phyloP scores from a whole-genome alignment of 1,140 invertebrate species.

The Drosophila yakuba region DNA sequence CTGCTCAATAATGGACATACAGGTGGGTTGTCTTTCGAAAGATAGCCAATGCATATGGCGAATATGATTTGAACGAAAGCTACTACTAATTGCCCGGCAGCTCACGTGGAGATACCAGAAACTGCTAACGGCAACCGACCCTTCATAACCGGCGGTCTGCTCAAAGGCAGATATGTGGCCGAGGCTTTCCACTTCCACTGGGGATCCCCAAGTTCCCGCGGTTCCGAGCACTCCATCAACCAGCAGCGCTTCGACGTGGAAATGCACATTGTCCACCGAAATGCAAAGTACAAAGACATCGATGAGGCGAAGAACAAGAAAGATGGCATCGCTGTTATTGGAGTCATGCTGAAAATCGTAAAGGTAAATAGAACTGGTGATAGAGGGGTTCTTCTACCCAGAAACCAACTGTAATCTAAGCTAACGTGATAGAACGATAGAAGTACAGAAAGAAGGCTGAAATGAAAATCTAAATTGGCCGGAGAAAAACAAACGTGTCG shows the following conservation, averaged over 20 bases:
- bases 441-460: neutral
- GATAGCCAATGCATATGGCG: neutral
- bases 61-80: neutral
- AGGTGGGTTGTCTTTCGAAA: constrained; percentile 84
- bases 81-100: constrained; percentile 23
- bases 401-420: too few species aligned
- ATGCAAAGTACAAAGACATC: constrained; percentile 46
- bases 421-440: constrained; percentile 4
- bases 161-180: constrained; percentile 87
- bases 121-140: constrained; percentile 86
- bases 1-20: constrained; percentile 89
- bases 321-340: constrained; percentile 72
- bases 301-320: constrained; percentile 42
- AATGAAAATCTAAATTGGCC: neutral
- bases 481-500: constrained; percentile 16
- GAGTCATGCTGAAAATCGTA: constrained; percentile 62
- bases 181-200: constrained; percentile 89
- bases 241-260: constrained; percentile 60
- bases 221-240: constrained; percentile 69
- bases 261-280: constrained; percentile 77
- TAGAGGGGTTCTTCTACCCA: neutral
- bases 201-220: constrained; percentile 83
- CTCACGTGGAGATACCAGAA: constrained; percentile 85
- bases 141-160: constrained; percentile 87
- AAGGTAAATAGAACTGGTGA: constrained; percentile 21